Evolutionary conservation across 2,888 invertebrate species (phyloP).

Genomic region (Microctonus brassicae): DNA sequence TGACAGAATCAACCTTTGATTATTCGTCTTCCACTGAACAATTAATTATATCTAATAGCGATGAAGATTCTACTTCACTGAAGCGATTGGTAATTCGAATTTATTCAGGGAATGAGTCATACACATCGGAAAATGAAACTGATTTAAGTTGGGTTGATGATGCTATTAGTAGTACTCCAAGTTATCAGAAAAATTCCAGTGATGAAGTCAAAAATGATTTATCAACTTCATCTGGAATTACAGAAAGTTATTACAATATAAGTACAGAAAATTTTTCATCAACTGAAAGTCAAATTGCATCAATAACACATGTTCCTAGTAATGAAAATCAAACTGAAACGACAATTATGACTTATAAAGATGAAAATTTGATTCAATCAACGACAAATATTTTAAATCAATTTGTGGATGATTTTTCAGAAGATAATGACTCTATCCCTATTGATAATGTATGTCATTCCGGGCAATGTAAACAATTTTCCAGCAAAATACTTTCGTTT

Average conservation of each 20-base stretch:
- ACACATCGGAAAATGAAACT: neutral
- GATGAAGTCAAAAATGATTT: neutral
- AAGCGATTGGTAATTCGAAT: conserved; percentile 31
- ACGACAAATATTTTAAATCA: conserved; percentile 2
- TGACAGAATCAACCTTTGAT: neutral
- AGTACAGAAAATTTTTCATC: no score
- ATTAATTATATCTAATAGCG: neutral
- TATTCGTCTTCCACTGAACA: neutral
- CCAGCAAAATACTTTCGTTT: conserved; percentile 54
- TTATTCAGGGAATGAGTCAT: conserved; percentile 36
- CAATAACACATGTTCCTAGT: neutral
- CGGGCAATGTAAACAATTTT: conserved; percentile 52
- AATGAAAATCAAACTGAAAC: neutral
- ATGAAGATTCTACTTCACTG: conserved; percentile 29
- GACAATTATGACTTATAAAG: neutral
- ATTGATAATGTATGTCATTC: conserved; percentile 39
- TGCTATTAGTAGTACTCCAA: neutral
- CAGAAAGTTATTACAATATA: no score
- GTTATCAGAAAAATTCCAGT: neutral
- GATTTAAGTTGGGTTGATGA: conserved; percentile 28
- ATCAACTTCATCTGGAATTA: no score
- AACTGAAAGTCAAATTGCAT: no score
- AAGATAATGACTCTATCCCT: neutral
- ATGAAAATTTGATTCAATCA: neutral
- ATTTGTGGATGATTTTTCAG: neutral